phyloP scores from a whole-genome alignment of 1,140 invertebrate species.

The Hyles euphorbiae region DNA sequence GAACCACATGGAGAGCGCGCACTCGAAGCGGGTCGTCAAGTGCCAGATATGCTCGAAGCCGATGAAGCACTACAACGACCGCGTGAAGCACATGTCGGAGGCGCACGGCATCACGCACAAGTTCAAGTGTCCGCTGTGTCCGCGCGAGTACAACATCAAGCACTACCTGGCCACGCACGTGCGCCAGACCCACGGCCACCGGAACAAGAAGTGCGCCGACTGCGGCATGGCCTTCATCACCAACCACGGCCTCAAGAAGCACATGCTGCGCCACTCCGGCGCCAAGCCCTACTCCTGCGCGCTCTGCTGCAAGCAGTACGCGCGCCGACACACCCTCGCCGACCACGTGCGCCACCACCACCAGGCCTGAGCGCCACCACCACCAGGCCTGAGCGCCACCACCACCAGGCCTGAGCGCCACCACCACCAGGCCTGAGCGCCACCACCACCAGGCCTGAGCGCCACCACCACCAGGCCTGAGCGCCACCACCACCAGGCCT shows the following conservation, averaged over 20 bases:
- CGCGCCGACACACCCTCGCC: conserved; percentile 45
- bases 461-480: too few relatives aligned
- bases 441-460: too few relatives aligned
- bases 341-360: conserved; percentile 49
- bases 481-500: too few relatives aligned
- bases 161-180: conserved; percentile 64
- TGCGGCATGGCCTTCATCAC: conserved; percentile 64
- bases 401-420: too few relatives aligned
- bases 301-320: conserved; percentile 50
- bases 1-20: conserved; percentile 59
- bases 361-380: conserved; percentile 25
- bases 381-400: too few relatives aligned
- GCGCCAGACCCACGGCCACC: conserved; percentile 56
- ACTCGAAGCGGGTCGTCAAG: conserved; percentile 51
- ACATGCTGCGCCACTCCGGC: conserved; percentile 55
- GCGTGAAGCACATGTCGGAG: conserved; percentile 64
- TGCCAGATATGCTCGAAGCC: conserved; percentile 63
- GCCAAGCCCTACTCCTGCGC: conserved; percentile 42
- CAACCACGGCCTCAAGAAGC: conserved; percentile 59
- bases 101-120: conserved; percentile 56
- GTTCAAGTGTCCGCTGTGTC: conserved; percentile 54
- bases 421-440: too few relatives aligned
- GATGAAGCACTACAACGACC: conserved; percentile 65
- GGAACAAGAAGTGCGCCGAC: conserved; percentile 56
- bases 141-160: conserved; percentile 55